phyloP scores from a whole-genome alignment of 1,140 invertebrate species.

The Samia ricini region DNA sequence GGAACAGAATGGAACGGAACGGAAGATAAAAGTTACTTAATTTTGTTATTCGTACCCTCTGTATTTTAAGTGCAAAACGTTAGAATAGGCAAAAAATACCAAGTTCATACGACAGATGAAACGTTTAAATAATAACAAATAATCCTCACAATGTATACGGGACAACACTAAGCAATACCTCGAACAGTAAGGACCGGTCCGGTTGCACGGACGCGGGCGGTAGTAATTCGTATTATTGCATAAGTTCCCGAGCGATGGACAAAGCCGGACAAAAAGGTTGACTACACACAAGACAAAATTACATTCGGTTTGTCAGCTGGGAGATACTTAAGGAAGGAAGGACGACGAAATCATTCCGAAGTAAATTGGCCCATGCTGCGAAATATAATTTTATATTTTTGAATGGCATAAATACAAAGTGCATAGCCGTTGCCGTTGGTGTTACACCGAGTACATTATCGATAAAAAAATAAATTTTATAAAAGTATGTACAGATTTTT shows the following conservation, averaged over 20 bases:
- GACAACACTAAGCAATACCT: not conserved
- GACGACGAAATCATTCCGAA: not conserved
- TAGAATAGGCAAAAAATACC: too few relatives aligned
- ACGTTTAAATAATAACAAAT: not conserved
- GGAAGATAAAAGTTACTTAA: too few relatives aligned
- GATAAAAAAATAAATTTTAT: too few relatives aligned
- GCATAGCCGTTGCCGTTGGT: too few relatives aligned
- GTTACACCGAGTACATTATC: too few relatives aligned
- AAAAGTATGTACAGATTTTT: too few relatives aligned
- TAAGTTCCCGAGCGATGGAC: slow-evolving; percentile 2
- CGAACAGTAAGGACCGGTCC: not conserved
- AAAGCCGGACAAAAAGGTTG: slow-evolving; percentile 7
- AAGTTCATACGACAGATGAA: not conserved
- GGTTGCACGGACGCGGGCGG: not conserved
- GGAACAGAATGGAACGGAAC: too few relatives aligned
- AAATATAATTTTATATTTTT: not conserved
- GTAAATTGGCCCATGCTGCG: not conserved
- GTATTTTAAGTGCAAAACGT: too few relatives aligned
- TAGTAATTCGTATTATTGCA: slow-evolving; percentile 7
- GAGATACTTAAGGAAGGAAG: not conserved
- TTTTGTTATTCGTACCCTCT: too few relatives aligned
- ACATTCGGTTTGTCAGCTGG: not conserved
- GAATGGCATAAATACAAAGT: too few relatives aligned
- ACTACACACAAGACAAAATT: slow-evolving; percentile 9
- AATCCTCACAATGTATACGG: not conserved